phyloP scores from a whole-genome alignment of 2,797 vertebrate genomes.

The Muscicapa comitata region DNA sequence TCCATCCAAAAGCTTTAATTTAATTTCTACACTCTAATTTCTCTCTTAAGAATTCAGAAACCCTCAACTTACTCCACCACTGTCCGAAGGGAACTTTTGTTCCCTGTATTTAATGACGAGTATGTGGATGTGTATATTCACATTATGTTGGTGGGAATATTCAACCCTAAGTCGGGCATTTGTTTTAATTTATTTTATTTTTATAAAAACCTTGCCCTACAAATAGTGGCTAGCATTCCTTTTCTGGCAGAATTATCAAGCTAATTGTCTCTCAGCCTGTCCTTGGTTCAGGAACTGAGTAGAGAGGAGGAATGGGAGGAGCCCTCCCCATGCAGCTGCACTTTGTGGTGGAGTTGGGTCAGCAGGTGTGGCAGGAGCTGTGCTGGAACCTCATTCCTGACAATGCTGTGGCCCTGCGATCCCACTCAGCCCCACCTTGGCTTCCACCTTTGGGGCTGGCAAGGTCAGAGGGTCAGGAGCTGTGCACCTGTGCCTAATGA shows the following conservation, averaged over 20 bases:
- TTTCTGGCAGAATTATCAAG: neutral
- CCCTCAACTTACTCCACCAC: too few species aligned
- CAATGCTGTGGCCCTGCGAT: fast-evolving
- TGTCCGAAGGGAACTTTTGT: neutral
- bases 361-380: neutral
- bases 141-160: neutral
- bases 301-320: neutral
- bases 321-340: neutral
- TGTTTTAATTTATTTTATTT: neutral
- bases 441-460: neutral
- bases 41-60: too few species aligned
- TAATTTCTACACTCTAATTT: too few species aligned
- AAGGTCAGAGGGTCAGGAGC: neutral
- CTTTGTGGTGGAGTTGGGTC: neutral
- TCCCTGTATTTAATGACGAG: too few species aligned
- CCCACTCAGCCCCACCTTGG: neutral
- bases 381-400: neutral
- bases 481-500: neutral
- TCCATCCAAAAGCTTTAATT: too few species aligned
- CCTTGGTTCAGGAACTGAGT: neutral
- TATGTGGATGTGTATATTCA: too few species aligned
- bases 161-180: neutral
- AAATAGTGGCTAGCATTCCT: neutral
- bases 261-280: fast-evolving
- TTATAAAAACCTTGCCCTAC: neutral